Conservation (phyloP, 2,888 invertebrate genomes). For the Notocelia uddmanniana region DNA sequence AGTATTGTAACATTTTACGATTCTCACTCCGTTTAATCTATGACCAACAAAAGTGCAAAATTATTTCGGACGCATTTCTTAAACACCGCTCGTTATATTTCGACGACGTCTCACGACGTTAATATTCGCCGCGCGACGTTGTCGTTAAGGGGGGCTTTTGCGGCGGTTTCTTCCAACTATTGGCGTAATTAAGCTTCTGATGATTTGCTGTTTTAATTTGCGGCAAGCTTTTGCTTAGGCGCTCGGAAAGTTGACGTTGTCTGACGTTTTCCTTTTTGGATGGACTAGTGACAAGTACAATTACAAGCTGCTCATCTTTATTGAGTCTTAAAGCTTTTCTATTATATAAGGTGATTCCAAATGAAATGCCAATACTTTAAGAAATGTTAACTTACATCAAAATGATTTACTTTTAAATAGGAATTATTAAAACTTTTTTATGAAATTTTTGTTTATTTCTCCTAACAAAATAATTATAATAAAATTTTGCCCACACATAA, state of each 20-base stretch:
- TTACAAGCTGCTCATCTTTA: too few relatives aligned
- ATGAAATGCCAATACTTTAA: too few relatives aligned
- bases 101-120: constrained; percentile 35
- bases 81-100: constrained; percentile 56
- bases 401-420: too few relatives aligned
- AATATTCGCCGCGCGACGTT: constrained; percentile 11
- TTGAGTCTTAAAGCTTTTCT: too few relatives aligned
- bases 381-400: too few relatives aligned
- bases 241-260: neutral
- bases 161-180: constrained; percentile 27
- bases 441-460: too few relatives aligned
- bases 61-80: constrained; percentile 65
- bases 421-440: too few relatives aligned
- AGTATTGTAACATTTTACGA: neutral
- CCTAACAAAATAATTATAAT: too few relatives aligned
- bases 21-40: constrained; percentile 30
- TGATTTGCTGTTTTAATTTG: constrained; percentile 21
- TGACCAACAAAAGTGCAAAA: constrained; percentile 50
- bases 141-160: constrained; percentile 19
- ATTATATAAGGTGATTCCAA: too few relatives aligned
- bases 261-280: neutral
- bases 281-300: neutral
- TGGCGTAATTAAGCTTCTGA: constrained; percentile 21
- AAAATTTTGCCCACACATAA: too few relatives aligned
- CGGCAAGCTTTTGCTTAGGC: neutral